Conservation (phyloP, 2,113 vertebrate species). For the Stigmatopora argus region DNA sequence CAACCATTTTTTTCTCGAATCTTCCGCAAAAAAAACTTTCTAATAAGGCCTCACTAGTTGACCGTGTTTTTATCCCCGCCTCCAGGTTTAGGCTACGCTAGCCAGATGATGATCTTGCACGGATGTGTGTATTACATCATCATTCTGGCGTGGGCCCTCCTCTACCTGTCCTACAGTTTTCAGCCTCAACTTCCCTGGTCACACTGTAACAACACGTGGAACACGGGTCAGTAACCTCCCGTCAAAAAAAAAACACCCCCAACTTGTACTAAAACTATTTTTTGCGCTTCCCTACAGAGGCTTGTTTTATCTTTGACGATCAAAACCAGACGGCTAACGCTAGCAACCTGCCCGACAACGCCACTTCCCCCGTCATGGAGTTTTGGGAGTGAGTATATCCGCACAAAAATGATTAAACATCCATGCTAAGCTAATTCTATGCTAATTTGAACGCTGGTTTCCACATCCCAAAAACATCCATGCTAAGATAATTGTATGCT, state of each 20-base stretch:
- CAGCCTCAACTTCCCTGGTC: constrained; percentile 80
- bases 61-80: not conserved
- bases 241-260: no score
- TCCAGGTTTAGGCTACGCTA: constrained; percentile 84
- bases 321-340: constrained; percentile 44
- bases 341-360: constrained; percentile 54
- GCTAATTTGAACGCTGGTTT: no score
- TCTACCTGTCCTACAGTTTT: constrained; percentile 84
- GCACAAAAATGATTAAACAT: not conserved
- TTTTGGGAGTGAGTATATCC: constrained; percentile 89
- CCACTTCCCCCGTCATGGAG: constrained; percentile 81
- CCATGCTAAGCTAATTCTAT: no score
- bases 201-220: constrained; percentile 84
- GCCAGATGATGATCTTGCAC: constrained; percentile 81
- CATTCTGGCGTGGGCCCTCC: constrained; percentile 85
- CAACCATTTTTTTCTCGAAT: no score
- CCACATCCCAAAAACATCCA: no score
- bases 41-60: not conserved
- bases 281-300: constrained; percentile 55
- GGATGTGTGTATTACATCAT: constrained; percentile 85
- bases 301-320: constrained; percentile 72
- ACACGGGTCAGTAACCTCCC: constrained; percentile 71
- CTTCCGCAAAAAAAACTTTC: no score
- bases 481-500: no score
- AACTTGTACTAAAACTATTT: not conserved